These are phyloP conservation scores for Stenurella melanura DNA, from an alignment of 2,888 invertebrate species.

Conservation along the genomic window DNA sequence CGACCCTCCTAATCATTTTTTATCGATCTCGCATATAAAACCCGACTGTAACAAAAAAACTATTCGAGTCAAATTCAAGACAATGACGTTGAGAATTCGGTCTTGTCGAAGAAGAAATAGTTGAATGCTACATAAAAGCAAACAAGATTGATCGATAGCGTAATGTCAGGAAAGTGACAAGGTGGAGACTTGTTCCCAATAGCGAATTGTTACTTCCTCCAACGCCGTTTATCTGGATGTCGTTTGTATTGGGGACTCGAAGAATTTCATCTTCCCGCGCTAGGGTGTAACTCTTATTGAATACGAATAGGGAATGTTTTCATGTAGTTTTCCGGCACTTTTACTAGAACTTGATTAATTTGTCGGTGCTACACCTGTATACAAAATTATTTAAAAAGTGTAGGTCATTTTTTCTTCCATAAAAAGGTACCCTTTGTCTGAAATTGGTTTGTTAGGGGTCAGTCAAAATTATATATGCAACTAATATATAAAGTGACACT, in stretches of 20 bases:
- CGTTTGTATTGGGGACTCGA: constrained; percentile 27
- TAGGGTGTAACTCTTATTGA: constrained; percentile 14
- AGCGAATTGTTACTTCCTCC: constrained; percentile 54
- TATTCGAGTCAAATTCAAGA: constrained; percentile 40
- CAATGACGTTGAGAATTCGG: constrained; percentile 51
- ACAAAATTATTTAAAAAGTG: background rate
- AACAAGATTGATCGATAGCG: constrained; percentile 62
- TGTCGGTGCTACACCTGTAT: background rate
- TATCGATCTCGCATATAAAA: constrained; percentile 7
- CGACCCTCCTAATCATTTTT: constrained; percentile 14
- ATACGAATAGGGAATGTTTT: constrained; percentile 25
- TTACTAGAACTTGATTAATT: constrained; percentile 21
- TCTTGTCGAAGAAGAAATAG: constrained; percentile 50
- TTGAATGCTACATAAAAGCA: constrained; percentile 57
- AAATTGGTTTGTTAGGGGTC: too few species aligned
- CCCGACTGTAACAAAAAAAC: constrained; percentile 21
- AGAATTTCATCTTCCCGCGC: constrained; percentile 35
- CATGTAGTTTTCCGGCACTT: constrained; percentile 9
- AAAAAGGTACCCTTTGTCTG: too few species aligned
- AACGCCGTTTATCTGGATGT: constrained; percentile 51
- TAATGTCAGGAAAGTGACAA: constrained; percentile 57
- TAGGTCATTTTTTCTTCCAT: too few species aligned
- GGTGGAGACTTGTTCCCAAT: constrained; percentile 54
- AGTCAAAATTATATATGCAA: too few species aligned
- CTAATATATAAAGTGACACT: too few species aligned